phyloP scores from a whole-genome alignment of 2,797 vertebrate species.

The Pseudocheirus occidentalis region DNA sequence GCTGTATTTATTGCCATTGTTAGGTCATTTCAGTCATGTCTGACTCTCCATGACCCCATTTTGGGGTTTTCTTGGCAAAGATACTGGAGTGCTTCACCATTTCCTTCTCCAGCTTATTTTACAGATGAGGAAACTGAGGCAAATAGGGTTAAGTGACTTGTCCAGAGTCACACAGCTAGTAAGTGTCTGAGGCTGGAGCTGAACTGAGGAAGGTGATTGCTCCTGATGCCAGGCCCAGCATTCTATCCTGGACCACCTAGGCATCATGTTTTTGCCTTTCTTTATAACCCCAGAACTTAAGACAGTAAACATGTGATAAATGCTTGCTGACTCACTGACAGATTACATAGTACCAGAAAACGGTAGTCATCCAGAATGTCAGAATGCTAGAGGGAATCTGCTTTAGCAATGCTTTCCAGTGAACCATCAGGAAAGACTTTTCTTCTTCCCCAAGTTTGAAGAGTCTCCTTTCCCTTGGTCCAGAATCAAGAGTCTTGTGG shows the following conservation, averaged over 20 bases:
- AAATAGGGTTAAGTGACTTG: not conserved
- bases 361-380: not conserved
- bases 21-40: not conserved
- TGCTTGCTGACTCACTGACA: not conserved
- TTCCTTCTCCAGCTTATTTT: not conserved
- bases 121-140: not conserved
- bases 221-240: not conserved
- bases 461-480: not conserved
- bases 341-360: not conserved
- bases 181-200: not conserved
- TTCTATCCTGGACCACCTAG: rapidly evolving
- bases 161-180: not conserved
- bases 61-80: not conserved
- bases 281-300: not conserved
- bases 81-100: not conserved
- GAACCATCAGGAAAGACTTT: not conserved
- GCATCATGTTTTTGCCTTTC: not conserved
- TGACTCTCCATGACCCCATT: not conserved
- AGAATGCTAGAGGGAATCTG: not conserved
- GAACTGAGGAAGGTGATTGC: not conserved
- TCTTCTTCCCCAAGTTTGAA: not conserved
- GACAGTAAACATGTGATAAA: not conserved
- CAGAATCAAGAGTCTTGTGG: not conserved
- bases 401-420: not conserved
- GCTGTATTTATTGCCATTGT: no score